These are phyloP conservation scores for Lethrus apterus DNA, from an alignment of 1,140 invertebrate genomes.

Conservation along the genomic window DNA sequence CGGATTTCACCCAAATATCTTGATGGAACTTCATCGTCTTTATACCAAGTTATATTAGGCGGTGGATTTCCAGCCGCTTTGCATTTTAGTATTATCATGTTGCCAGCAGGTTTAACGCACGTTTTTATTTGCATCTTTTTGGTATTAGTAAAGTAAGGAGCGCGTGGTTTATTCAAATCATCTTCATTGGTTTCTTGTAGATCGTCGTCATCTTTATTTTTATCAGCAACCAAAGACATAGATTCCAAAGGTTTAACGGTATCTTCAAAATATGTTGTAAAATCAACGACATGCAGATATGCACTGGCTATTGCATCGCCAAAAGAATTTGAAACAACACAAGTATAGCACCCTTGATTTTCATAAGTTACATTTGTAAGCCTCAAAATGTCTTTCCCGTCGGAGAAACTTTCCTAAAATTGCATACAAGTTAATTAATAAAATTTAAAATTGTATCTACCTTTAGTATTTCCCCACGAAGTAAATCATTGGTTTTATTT, in stretches of 20 bases:
- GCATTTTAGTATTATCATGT: slow-evolving; percentile 56
- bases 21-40: slow-evolving; percentile 64
- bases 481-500: too few relatives aligned
- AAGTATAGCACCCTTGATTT: slow-evolving; percentile 90
- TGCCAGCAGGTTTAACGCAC: slow-evolving; percentile 60
- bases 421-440: too few relatives aligned
- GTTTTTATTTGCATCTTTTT: slow-evolving; percentile 46
- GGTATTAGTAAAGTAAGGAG: slow-evolving; percentile 29
- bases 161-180: neutral
- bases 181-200: neutral
- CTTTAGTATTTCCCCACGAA: neutral
- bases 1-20: slow-evolving; percentile 53
- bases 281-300: slow-evolving; percentile 78
- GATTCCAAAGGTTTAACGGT: too few relatives aligned
- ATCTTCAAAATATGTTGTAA: too few relatives aligned
- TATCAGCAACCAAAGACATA: too few relatives aligned
- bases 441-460: too few relatives aligned
- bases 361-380: slow-evolving; percentile 77
- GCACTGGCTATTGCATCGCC: slow-evolving; percentile 71
- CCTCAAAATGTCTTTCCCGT: slow-evolving; percentile 61
- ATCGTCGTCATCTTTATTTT: slow-evolving; percentile 8
- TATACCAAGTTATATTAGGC: slow-evolving; percentile 47
- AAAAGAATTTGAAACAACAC: slow-evolving; percentile 75
- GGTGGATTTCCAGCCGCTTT: slow-evolving; percentile 45
- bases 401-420: too few relatives aligned